Evolutionary conservation across 2,888 invertebrate genomes (phyloP), one percentile per base, ranked within the genome.

Genomic region (Chaitophorus viminalis): DNA sequence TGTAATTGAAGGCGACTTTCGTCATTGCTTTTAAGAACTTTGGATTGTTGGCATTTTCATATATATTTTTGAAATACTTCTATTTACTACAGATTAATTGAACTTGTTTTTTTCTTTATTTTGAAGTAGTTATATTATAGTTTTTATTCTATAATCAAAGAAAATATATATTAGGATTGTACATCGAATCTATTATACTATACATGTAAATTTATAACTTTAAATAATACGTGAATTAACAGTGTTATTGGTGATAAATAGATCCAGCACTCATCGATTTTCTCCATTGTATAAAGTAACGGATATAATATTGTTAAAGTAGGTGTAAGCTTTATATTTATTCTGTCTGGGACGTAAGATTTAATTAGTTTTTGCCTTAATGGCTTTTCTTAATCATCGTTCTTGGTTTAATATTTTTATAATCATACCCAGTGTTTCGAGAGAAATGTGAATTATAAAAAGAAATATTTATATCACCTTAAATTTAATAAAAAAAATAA

Each of bases 351-450:
- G 77, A 85, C 77, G 85, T 70, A 77, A 78, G 85, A 78, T 86
- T 78, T 78, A 86, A 86, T 86, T 86, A 85, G 77, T 85, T 85
- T 85, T 78, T 29, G 85, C 60, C 78, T 70, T 86, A 86, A 86
- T 78, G 78, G 85, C 78, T 78, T 78, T 86, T 86, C 78, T 86
- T 86, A 86, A 78, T 86, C 77, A 72, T 78, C 85, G 77, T 78
- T 78, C 78, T 75, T 72, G 52, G 85, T 86, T 86, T 86, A 70
- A 86, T 86, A 86, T 86, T 72, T 70, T 78, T 70, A 77, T 77
- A 77, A 85, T 85, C 77, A 54, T 86, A 78, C 52, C 29, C 78
- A 36, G 52, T n/a, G 52, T 78, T 86, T 78, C 70, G 78, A 86
- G 70, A 70, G 68, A 84, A 76, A 76, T 76, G 46, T 76, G 25